phyloP scores from a whole-genome alignment of 2,888 invertebrate species.

The Plagiodera versicolora region DNA sequence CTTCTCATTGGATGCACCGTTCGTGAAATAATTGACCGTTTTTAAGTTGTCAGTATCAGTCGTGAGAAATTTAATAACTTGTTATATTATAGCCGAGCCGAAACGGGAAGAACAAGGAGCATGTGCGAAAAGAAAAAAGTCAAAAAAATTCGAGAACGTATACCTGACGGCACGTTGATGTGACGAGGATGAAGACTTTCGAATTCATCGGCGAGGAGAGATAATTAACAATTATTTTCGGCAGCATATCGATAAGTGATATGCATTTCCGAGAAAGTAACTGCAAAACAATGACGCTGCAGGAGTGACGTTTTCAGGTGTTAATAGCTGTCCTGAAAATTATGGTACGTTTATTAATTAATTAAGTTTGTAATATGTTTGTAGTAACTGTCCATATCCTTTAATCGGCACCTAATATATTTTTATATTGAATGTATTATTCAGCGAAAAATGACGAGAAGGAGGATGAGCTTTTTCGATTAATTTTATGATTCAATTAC shows the following conservation, averaged over 20 bases:
- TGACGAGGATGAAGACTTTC: constrained; percentile 15
- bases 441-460: no score
- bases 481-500: no score
- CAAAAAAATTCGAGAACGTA: background rate
- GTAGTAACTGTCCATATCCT: no score
- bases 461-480: no score
- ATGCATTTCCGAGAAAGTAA: background rate
- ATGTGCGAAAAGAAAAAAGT: constrained; percentile 7
- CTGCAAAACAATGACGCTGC: background rate
- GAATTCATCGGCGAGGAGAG: constrained; percentile 7
- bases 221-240: constrained; percentile 8
- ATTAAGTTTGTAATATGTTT: no score
- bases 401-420: no score
- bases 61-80: constrained; percentile 19
- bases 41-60: constrained; percentile 9
- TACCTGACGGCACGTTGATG: constrained; percentile 5
- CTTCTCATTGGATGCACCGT: no score
- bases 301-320: background rate
- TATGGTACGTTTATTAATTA: no score
- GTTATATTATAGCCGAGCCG: constrained; percentile 4
- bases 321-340: background rate
- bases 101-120: constrained; percentile 9
- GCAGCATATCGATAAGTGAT: constrained; percentile 5
- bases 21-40: constrained; percentile 3
- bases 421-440: no score